Evolutionary conservation across 1,140 invertebrate genomes (phyloP).

Genomic region (Micrasema minimum): DNA sequence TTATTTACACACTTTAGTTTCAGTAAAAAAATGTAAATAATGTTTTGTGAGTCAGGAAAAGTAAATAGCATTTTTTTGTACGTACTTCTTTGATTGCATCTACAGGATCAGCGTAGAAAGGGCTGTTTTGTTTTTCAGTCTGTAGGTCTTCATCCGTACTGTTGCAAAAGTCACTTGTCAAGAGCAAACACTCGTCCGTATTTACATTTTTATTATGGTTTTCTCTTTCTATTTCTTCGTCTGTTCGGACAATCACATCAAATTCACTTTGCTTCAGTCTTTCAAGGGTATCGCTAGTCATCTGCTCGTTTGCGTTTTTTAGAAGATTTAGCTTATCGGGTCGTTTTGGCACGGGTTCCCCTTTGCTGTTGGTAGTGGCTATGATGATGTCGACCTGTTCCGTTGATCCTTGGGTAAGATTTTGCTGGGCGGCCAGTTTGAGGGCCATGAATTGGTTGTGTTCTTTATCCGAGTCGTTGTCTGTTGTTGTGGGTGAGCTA

Average conservation of each 20-base stretch:
- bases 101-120: slow-evolving; percentile 92
- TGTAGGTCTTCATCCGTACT: slow-evolving; percentile 59
- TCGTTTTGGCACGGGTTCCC: slow-evolving; percentile 63
- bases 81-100: slow-evolving; percentile 77
- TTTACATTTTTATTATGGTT: slow-evolving; percentile 50
- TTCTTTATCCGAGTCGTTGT: slow-evolving; percentile 52
- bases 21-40: too few species aligned
- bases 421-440: slow-evolving; percentile 37
- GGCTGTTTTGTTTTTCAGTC: slow-evolving; percentile 78
- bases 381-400: slow-evolving; percentile 57
- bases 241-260: slow-evolving; percentile 11
- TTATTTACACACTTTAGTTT: too few species aligned
- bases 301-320: slow-evolving; percentile 61
- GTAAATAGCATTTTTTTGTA: too few species aligned
- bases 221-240: slow-evolving; percentile 51
- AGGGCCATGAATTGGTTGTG: slow-evolving; percentile 40
- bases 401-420: slow-evolving; percentile 45
- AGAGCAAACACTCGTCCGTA: slow-evolving; percentile 47
- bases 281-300: slow-evolving; percentile 45
- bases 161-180: slow-evolving; percentile 50
- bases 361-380: slow-evolving; percentile 66
- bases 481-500: slow-evolving; percentile 48
- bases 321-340: slow-evolving; percentile 65
- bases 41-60: too few species aligned
- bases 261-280: slow-evolving; percentile 46